Evolutionary conservation across 2,797 vertebrate species (phyloP), one percentile per base, ranked within the genome.

Genomic region (Dendrocincla tyrannina): DNA sequence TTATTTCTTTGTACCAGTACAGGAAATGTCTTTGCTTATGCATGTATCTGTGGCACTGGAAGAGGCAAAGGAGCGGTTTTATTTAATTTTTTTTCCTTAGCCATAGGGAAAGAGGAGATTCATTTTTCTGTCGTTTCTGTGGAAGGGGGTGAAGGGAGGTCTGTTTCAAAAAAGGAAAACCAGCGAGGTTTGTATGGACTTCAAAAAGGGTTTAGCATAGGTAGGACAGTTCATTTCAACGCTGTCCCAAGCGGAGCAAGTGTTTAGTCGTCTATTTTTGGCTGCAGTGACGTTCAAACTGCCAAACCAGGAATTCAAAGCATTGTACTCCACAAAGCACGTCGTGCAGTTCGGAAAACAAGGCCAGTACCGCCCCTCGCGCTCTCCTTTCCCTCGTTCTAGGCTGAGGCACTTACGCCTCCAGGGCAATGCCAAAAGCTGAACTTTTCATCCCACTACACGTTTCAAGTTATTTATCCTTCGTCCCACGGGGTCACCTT

Each of bases 241-340:
- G 13, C 88, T 37, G 80, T 73, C 87, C 83, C 83, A 90, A 88
- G 85, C 85, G 32, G 55, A 77, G 74, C 80, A 84, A 91, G 79
- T 25, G 91, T 73, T 94, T 56, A 69, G 77, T 13, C 39, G 59
- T 56, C 80, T 96, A 96, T 96, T 97, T 95, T 93, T 56, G 90
- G 83, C 77, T 63, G 58, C 15, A 50, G 53, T 88, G 95, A 94
- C 85, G 90, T 73, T 84, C 69, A 74, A 59, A 55, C 83, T 22
- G 88, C 69, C 90, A 95, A 90, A 84, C 44, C 66, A 93, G 74
- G 90, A 91, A 94, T 88, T 69, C 91, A 69, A 85, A 91, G 85
- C 88, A 58, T 70, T 80, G 89, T 80, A 77, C 63, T 88, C 73
- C 75, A 74, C 84, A 55, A 55, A 62, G 89, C 89, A 62, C 41